These are phyloP conservation scores for Engystomops pustulosus DNA, from an alignment of 2,113 vertebrate genomes.

Conservation along the genomic window DNA sequence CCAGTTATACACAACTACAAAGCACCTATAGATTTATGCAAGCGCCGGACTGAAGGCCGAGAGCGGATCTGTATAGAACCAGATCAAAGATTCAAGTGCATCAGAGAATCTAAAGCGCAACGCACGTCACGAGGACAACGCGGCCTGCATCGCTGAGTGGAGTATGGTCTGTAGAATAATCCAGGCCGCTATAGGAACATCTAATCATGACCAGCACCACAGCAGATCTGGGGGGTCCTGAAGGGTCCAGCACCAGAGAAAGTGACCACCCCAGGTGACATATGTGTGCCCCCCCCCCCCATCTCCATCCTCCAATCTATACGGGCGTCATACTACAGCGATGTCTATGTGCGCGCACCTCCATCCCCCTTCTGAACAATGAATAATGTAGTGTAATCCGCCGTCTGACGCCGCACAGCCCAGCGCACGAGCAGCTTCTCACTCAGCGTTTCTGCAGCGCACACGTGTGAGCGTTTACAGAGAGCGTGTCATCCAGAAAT, in stretches of 20 bases:
- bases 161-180: neutral
- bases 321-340: no score
- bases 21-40: constrained; percentile 20
- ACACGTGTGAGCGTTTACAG: constrained; percentile 15
- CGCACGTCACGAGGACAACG: neutral
- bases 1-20: constrained; percentile 7
- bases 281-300: no score
- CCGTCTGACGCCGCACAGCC: neutral
- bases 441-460: neutral
- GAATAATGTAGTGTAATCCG: neutral
- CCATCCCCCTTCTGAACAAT: neutral
- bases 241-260: no score
- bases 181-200: neutral
- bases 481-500: neutral
- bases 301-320: no score
- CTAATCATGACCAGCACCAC: no score
- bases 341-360: no score
- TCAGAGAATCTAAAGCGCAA: constrained; percentile 1
- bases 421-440: neutral
- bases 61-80: neutral
- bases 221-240: no score
- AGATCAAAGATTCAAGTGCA: neutral
- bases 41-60: neutral
- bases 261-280: no score
- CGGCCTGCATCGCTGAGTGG: neutral